These are phyloP conservation scores for Aleiodes leptofemur DNA, from an alignment of 2,888 invertebrate species.

Conservation along the genomic window DNA sequence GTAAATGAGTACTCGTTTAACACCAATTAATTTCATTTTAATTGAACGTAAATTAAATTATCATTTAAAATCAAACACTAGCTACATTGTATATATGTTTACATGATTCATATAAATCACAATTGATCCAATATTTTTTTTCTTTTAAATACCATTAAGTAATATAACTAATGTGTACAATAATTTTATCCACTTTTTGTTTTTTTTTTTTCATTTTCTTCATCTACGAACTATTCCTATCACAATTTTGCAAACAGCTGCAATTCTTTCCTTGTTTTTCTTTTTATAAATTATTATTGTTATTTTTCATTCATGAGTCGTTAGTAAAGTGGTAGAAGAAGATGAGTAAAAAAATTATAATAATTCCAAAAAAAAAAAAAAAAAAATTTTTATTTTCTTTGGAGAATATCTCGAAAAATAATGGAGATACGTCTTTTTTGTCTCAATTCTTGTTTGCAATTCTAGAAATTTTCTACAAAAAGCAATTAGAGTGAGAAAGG, in stretches of 20 bases:
- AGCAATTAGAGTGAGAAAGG: too few species aligned
- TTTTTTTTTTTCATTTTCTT: conserved; percentile 43
- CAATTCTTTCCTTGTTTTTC: conserved; percentile 41
- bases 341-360: conserved; percentile 45
- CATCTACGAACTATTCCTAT: conserved; percentile 54
- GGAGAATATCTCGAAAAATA: too few species aligned
- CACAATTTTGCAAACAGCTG: conserved; percentile 53
- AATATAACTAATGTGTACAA: conserved; percentile 49
- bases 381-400: too few species aligned
- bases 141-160: conserved; percentile 51
- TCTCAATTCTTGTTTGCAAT: too few species aligned
- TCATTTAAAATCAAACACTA: conserved; percentile 21
- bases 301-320: conserved; percentile 52
- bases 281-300: conserved; percentile 43
- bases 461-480: too few species aligned
- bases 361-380: conserved; percentile 30
- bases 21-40: conserved; percentile 48
- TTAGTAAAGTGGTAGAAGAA: neutral
- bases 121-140: conserved; percentile 44
- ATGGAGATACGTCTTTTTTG: too few species aligned
- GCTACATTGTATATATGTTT: conserved; percentile 16
- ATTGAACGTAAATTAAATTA: conserved; percentile 37
- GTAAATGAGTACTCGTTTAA: conserved; percentile 29
- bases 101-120: conserved; percentile 55
- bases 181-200: conserved; percentile 9